Conservation (phyloP, 1,140 invertebrate genomes). For the Idris sp. region DNA sequence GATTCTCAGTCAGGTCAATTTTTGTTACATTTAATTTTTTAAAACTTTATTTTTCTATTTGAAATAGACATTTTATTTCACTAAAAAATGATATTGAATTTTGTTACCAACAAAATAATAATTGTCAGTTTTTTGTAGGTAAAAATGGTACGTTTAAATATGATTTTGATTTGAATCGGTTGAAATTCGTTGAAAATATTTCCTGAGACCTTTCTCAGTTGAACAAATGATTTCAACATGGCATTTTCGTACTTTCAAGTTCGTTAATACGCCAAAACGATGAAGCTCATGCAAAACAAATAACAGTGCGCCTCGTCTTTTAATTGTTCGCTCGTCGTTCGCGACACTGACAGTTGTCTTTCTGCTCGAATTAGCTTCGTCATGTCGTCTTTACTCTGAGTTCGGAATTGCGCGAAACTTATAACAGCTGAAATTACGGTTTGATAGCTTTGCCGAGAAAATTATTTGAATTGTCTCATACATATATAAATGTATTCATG, state of each 20-base stretch:
- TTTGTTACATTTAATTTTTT: too few relatives aligned
- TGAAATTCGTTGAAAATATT: too few relatives aligned
- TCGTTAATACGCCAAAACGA: conserved; percentile 35
- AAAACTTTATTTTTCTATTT: too few relatives aligned
- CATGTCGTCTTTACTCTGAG: conserved; percentile 44
- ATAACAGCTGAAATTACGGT: conserved; percentile 50
- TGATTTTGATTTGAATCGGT: too few relatives aligned
- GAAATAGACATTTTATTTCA: too few relatives aligned
- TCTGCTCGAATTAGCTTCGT: conserved; percentile 48
- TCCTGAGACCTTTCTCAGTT: conserved; percentile 11
- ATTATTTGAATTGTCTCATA: conserved; percentile 44
- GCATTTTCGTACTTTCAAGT: conserved; percentile 38
- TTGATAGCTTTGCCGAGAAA: conserved; percentile 43
- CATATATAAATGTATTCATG: too few relatives aligned
- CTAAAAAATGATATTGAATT: too few relatives aligned
- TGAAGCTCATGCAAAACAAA: conserved; percentile 15
- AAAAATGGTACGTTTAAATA: too few relatives aligned
- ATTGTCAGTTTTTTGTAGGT: too few relatives aligned
- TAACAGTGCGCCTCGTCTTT: conserved; percentile 34
- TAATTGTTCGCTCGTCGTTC: conserved; percentile 47
- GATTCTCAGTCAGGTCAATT: too few relatives aligned
- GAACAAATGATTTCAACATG: conserved; percentile 24
- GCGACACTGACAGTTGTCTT: conserved; percentile 50
- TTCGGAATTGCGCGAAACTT: conserved; percentile 48
- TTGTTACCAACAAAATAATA: too few relatives aligned